These are phyloP conservation scores for Drosophila neoperkinsi DNA, from an alignment of 2,888 invertebrate genomes.

Conservation along the genomic window DNA sequence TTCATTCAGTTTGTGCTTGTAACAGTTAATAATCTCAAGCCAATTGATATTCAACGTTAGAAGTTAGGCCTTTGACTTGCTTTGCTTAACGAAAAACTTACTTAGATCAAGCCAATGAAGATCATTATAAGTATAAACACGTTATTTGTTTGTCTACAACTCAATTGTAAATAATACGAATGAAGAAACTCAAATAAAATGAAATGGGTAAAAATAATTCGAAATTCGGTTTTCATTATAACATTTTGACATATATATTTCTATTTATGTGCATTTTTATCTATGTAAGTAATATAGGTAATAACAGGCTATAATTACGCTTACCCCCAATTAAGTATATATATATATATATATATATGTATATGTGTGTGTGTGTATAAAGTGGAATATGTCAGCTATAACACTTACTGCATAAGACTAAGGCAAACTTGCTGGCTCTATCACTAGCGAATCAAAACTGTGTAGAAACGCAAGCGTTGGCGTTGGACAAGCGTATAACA, in stretches of 20 bases:
- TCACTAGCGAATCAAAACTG: slow-evolving; percentile 22
- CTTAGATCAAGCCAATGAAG: slow-evolving; percentile 10
- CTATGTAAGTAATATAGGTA: slow-evolving; percentile 35
- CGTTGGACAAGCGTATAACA: slow-evolving; percentile 59
- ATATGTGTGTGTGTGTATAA: not conserved
- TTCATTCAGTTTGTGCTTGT: not conserved
- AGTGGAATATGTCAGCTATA: slow-evolving; percentile 35
- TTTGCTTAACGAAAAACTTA: slow-evolving; percentile 16
- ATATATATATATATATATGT: not conserved
- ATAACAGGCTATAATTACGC: slow-evolving; percentile 64
- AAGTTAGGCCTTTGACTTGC: slow-evolving; percentile 4
- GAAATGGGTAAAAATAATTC: not conserved
- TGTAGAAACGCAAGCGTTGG: slow-evolving; percentile 42
- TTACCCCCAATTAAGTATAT: slow-evolving; percentile 62
- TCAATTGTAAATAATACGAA: slow-evolving; percentile 12
- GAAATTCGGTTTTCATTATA: slow-evolving; percentile 20
- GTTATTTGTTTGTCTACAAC: slow-evolving; percentile 15
- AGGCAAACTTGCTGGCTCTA: slow-evolving; percentile 66
- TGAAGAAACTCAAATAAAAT: slow-evolving; percentile 37
- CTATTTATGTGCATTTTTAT: slow-evolving; percentile 10
- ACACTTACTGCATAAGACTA: slow-evolving; percentile 64
- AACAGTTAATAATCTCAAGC: slow-evolving; percentile 16
- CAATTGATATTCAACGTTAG: slow-evolving; percentile 12
- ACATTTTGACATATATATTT: slow-evolving; percentile 19
- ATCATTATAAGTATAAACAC: not conserved